Base-by-base conservation (phyloP, 2,888 invertebrate species). In the Volucella inflata region DNA sequence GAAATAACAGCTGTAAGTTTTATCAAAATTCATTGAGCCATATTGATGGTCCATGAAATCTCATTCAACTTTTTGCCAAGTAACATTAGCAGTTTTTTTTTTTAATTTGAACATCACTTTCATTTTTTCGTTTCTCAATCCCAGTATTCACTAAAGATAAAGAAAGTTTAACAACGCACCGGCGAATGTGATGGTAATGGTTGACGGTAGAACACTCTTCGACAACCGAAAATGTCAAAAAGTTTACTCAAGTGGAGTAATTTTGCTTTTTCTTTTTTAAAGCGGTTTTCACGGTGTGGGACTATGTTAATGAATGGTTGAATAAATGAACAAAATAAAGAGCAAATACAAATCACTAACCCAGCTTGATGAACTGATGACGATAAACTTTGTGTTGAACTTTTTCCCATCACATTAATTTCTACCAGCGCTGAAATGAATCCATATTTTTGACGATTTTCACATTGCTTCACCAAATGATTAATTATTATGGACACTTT, bases 381-480 rank as follows among this genome's bases (percentile, higher is more conserved):
- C 50, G n/a, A 50, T 59, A 75, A 70, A 65, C 70, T 53, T 53
- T 65, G 70, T 67, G 71, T 71, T 72, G 71, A 42, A 65, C 51
- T 67, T 50, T 11, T 64, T 64, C 62, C 46, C 76, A 67, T 16
- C 50, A 50, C 12, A 6, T 17, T 21, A 14, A 59, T 6, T 46
- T 21, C 12, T 53, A 44, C 8, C 51, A 12, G 2, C 75, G 53
- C 40, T 55, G 70, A 70, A 64, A 16, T 40, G 60, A 62, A 74
- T 80, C 79, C 21, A 21, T 21, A 21, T 21, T 76, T 67, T 60
- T 17, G 59, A 55, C 36, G 67, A 59, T 70, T 84, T 79, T 53
- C 75, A 78, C 84, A 84, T 84, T 79, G 84, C 79, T 79, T 84
- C 64, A 59, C 70, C 60, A 74, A 75, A 84, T 84, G 79, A 79